Evolutionary conservation across 2,888 invertebrate genomes (phyloP), one percentile per base, ranked within the genome.

Genomic region (Leptothorax acervorum): DNA sequence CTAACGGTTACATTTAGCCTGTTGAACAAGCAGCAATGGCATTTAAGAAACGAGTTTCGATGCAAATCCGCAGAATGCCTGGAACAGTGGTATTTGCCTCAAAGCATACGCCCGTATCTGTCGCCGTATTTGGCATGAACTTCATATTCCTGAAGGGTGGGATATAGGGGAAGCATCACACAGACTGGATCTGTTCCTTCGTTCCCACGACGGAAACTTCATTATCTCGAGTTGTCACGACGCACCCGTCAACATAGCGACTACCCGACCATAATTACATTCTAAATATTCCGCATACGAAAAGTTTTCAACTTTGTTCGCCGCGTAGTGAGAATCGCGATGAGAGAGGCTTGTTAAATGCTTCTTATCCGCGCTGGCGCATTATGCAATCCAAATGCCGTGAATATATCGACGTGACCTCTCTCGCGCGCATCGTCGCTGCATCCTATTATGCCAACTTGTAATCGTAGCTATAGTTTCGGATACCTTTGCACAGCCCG

Each of bases 181-280:
- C 42, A 53, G 68, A 8, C 78, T 68, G 31, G 66, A 79, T 71
- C 66, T n/a, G 62, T 83, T 63, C 68, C 82, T 84, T 82, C 74
- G 82, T 82, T 62, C 66, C 42, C 73, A 70, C 57, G 73, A 60
- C 42, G 39, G 63, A 76, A 85, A 85, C 85, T 85, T 85, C 76
- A 83, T 83, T 83, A 82, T 71, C 71, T 62, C 62, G 79, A 78
- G 78, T 82, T 78, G 82, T 78, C 65, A 78, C 66, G 76, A 82
- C 55, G 45, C 45, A 57, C 53, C 45, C 31, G 76, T 76, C 63
- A 82, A 66, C 76, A 60, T 35, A 42, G 2, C 63, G 63, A 55
- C 55, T 12, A 23, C 28, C 60, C 48, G 60, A 12, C 60, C 28
- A 48, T 81, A 81, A 81, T 81, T 81, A 62, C 73, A 45, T 51